Evolutionary conservation across 1,140 invertebrate species (phyloP), one percentile per base, ranked within the genome.

Genomic region (Zaprionus ornatus): DNA sequence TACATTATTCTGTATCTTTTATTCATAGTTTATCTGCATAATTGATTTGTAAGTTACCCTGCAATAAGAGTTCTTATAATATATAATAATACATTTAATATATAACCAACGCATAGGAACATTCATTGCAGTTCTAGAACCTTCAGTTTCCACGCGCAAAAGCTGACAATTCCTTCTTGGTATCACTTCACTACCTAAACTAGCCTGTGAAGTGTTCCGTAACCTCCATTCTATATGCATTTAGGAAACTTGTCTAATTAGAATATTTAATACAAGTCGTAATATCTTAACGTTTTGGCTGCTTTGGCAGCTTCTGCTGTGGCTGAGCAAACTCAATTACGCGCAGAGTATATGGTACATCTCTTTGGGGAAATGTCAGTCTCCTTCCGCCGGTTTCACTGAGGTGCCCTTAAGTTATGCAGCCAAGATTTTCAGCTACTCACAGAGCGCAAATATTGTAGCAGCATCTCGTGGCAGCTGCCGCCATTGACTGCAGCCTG

Each of bases 281-380:
- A 69, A 52, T 37, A 42, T 23, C 66, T 21, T 50, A 52, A 61
- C 25, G 59, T 61, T 52, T 19, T 29, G 59, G 15, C 40, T 42
- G 12, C 37, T 42, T 42, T 37, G 13, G 35, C 42, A 17, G n/a
- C 42, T 60, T 50, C 19, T 50, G 67, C 67, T 50, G 62, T 68
- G 77, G 70, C 54, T 48, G 77, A 57, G 60, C 68, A 83, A 84
- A 84, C 81, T 84, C 81, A 84, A 84, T 84, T 84, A 84, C 81
- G 63, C 85, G 85, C 64, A 70, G 68, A 77, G 50, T 55, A 59
- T 32, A 10, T 32, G 29, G 29, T 27, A 83, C 67, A 68, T 82
- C 57, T 74, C 66, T 80, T 27, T 19, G 60, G 50, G 64, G 17
- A 50, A 74, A 54, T 12, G 19, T 19, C 4, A 5, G 19, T 13